A percentile compares a stretch with the other conserved stretches of the same genome.
Evolutionary conservation across 2,888 invertebrate genomes (phyloP).

Genomic region (Plusia festucae): DNA sequence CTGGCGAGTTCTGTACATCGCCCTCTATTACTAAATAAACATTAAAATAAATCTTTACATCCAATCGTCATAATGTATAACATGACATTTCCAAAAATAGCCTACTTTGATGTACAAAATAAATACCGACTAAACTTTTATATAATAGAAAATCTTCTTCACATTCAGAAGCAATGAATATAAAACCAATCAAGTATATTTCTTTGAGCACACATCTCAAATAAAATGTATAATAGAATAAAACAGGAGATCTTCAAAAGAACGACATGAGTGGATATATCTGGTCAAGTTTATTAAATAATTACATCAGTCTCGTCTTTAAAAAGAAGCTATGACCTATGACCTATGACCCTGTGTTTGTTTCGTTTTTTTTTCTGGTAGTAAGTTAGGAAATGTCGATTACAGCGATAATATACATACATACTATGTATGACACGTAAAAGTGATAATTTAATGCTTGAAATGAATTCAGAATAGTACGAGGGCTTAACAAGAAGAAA

Average conservation of each 20-base stretch:
- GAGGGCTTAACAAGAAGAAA: too few species aligned
- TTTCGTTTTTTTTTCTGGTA: too few species aligned
- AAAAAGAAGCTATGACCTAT: too few species aligned
- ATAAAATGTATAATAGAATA: not conserved
- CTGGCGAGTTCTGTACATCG: too few species aligned
- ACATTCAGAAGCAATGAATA: not conserved
- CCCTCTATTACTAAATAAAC: too few species aligned
- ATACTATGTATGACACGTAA: too few species aligned
- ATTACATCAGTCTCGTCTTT: too few species aligned
- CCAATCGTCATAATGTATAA: not conserved
- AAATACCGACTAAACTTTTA: not conserved
- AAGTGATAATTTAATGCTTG: too few species aligned
- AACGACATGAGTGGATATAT: not conserved
- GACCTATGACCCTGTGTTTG: too few species aligned
- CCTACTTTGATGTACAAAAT: not conserved
- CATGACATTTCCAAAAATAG: not conserved
- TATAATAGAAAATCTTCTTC: not conserved
- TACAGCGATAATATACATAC: too few species aligned
- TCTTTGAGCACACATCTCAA: not conserved
- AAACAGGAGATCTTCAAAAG: not conserved
- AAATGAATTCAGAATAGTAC: too few species aligned
- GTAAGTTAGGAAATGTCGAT: too few species aligned
- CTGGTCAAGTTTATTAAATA: not conserved
- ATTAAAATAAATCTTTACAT: not conserved
- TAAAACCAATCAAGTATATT: conserved; percentile 11